These are phyloP conservation scores for Drosophila pegasa DNA, from an alignment of 2,888 invertebrate genomes.

Conservation along the genomic window DNA sequence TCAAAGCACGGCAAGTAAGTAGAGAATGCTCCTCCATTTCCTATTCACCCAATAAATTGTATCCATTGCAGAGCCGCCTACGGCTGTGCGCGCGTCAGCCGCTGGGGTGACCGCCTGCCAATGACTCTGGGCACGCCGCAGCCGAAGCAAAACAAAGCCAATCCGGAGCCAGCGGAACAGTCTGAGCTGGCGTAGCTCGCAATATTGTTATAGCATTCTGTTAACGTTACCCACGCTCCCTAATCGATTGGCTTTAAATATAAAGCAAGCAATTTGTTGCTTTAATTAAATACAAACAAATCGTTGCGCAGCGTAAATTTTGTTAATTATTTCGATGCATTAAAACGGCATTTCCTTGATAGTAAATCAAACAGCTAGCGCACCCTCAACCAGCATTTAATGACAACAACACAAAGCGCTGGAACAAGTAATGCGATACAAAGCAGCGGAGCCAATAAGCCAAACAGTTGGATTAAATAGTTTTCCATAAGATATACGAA, in stretches of 20 bases:
- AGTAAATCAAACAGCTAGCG: slow-evolving; percentile 51
- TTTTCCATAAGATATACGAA: slow-evolving; percentile 33
- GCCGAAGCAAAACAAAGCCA: slow-evolving; percentile 22
- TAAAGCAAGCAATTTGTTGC: slow-evolving; percentile 50
- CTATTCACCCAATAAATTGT: background rate
- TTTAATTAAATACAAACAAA: slow-evolving; percentile 75
- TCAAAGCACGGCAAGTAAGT: slow-evolving; percentile 90
- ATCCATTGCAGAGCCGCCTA: slow-evolving; percentile 87
- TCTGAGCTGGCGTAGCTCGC: slow-evolving; percentile 42
- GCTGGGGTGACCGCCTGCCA: slow-evolving; percentile 93
- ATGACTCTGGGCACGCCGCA: slow-evolving; percentile 85
- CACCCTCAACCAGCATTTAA: slow-evolving; percentile 61
- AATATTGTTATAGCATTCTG: slow-evolving; percentile 24
- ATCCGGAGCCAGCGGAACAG: slow-evolving; percentile 18
- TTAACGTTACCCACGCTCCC: slow-evolving; percentile 14
- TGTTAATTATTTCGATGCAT: slow-evolving; percentile 72
- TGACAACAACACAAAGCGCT: slow-evolving; percentile 31
- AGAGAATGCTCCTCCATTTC: background rate
- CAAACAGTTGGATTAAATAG: slow-evolving; percentile 45
- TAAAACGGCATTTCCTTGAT: slow-evolving; percentile 59
- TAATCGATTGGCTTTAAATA: slow-evolving; percentile 53
- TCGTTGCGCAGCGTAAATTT: slow-evolving; percentile 52
- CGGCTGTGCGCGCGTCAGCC: slow-evolving; percentile 89
- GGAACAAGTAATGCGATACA: slow-evolving; percentile 13
- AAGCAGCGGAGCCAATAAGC: slow-evolving; percentile 35